A percentile compares a stretch with the other conserved stretches of the same genome.
Evolutionary conservation across 2,888 invertebrate genomes (phyloP).

Genomic region (Eueremaeus valkanovi): DNA sequence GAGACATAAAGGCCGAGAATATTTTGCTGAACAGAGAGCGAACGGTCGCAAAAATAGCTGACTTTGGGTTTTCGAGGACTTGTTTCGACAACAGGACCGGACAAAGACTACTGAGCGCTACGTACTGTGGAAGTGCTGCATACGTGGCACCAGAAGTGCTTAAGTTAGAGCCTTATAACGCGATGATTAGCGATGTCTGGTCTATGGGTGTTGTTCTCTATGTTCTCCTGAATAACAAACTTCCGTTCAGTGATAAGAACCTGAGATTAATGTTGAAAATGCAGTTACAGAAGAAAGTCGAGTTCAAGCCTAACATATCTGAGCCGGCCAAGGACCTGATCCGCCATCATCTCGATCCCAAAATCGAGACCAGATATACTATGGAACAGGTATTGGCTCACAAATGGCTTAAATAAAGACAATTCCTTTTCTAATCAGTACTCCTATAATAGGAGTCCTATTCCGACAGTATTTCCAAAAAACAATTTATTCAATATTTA

Average conservation of each 20-base stretch:
- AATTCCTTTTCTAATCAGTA: no score
- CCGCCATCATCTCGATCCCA: slow-evolving; percentile 75
- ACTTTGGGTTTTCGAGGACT: slow-evolving; percentile 63
- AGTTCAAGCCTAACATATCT: not conserved
- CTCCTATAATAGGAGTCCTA: no score
- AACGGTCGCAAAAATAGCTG: slow-evolving; percentile 57
- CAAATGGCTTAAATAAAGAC: slow-evolving; percentile 40
- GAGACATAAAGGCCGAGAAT: slow-evolving; percentile 30
- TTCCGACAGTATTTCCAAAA: no score
- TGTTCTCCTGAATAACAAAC: slow-evolving; percentile 36
- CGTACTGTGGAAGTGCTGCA: slow-evolving; percentile 80
- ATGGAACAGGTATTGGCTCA: slow-evolving; percentile 42
- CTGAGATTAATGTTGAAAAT: slow-evolving; percentile 4
- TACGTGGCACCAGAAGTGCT: slow-evolving; percentile 83
- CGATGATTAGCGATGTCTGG: slow-evolving; percentile 59
- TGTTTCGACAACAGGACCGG: slow-evolving; percentile 48
- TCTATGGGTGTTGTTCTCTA: slow-evolving; percentile 40
- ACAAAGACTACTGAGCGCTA: slow-evolving; percentile 67
- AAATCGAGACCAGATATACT: slow-evolving; percentile 63
- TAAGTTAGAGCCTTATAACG: slow-evolving; percentile 67
- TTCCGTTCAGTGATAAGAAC: slow-evolving; percentile 35
- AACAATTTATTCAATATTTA: no score
- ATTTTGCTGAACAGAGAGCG: slow-evolving; percentile 40
- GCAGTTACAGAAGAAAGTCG: not conserved
- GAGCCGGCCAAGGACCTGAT: slow-evolving; percentile 64